Conservation (phyloP, 53 echinoderm and acorn worm species). For the Stichopus horrens region DNA sequence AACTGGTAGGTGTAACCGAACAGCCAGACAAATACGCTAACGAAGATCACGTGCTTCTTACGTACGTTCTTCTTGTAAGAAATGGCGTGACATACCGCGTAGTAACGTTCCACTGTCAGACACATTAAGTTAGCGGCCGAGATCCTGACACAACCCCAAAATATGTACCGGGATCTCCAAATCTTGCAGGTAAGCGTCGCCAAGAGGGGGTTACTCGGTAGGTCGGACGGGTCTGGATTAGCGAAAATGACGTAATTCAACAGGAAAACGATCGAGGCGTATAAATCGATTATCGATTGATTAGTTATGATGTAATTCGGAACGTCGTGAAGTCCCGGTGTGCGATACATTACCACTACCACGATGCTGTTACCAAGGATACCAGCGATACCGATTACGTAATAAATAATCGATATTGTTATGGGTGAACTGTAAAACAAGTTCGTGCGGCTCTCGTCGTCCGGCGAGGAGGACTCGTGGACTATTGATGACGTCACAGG, state of each 20-base stretch:
- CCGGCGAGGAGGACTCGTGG: not conserved
- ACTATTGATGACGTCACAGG: no score
- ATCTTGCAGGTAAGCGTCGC: slow-evolving; percentile 36
- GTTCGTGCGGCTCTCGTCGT: slow-evolving; percentile 35
- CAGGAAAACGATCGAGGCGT: slow-evolving; percentile 45
- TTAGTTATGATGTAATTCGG: slow-evolving; percentile 57
- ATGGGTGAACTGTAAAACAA: slow-evolving; percentile 17
- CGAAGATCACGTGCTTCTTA: not conserved
- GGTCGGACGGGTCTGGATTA: slow-evolving; percentile 22
- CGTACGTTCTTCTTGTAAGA: slow-evolving; percentile 38
- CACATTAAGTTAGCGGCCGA: slow-evolving; percentile 54
- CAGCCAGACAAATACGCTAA: slow-evolving; percentile 45
- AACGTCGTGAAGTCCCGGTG: slow-evolving; percentile 40
- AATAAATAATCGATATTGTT: slow-evolving; percentile 33
- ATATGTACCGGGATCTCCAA: slow-evolving; percentile 56
- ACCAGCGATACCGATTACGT: slow-evolving; percentile 48
- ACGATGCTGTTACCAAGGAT: slow-evolving; percentile 56
- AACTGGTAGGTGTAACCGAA: slow-evolving; percentile 52
- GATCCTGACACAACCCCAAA: slow-evolving; percentile 46
- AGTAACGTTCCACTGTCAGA: slow-evolving; percentile 51
- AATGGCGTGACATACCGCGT: slow-evolving; percentile 50
- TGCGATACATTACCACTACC: slow-evolving; percentile 40
- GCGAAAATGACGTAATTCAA: slow-evolving; percentile 38
- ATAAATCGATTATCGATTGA: slow-evolving; percentile 55
- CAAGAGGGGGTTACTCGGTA: slow-evolving; percentile 13